phyloP scores from a whole-genome alignment of 1,140 invertebrate genomes.

The Cataglyphis hispanica region DNA sequence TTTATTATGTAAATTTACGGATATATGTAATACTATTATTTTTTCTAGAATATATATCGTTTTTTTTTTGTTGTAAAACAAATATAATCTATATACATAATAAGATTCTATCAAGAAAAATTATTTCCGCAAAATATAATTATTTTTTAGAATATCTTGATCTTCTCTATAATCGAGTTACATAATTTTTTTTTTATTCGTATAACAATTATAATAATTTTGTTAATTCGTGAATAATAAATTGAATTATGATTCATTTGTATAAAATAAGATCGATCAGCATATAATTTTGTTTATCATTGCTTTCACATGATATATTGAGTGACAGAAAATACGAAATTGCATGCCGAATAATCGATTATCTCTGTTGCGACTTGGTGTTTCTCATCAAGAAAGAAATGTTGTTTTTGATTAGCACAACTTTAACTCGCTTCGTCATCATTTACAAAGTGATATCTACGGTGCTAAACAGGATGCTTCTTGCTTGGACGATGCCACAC shows the following conservation, averaged over 20 bases:
- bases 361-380: neutral
- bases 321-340: neutral
- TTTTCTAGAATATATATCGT: neutral
- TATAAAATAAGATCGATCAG: neutral
- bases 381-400: neutral
- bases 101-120: too few relatives aligned
- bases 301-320: conserved; percentile 34
- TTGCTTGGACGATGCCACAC: conserved; percentile 57
- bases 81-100: neutral
- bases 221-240: neutral
- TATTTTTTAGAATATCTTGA: neutral
- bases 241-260: neutral
- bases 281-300: conserved; percentile 32
- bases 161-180: too few relatives aligned
- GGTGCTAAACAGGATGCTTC: conserved; percentile 68
- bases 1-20: neutral
- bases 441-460: conserved; percentile 53
- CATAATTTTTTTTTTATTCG: too few relatives aligned
- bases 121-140: too few relatives aligned
- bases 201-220: conserved; percentile 2
- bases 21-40: neutral
- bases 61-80: neutral
- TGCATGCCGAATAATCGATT: conserved; percentile 34
- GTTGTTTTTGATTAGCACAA: conserved; percentile 45
- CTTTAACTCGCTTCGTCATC: conserved; percentile 59